Percentiles rank a stretch among this genome's conserved stretches.
Conservation (phyloP, 2,113 vertebrate species). For the Machaerirhynchus nigripectus region DNA sequence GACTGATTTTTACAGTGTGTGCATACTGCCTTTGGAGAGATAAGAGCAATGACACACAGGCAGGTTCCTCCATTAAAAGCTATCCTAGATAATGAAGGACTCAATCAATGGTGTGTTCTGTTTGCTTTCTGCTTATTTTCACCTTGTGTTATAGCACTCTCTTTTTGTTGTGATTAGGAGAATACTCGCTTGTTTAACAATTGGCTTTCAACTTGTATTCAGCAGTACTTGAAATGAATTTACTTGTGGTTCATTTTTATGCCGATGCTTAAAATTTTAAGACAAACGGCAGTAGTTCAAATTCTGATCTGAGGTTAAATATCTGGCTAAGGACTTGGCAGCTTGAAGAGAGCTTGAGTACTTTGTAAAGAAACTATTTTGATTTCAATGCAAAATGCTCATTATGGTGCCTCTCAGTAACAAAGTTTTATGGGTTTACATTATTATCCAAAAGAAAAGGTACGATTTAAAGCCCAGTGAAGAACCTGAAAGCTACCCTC, state of each 20-base stretch:
- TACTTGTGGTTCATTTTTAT: neutral
- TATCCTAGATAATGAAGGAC: conserved; percentile 86
- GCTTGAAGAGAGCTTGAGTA: neutral
- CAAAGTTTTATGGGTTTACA: neutral
- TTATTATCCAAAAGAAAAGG: neutral
- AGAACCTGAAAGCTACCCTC: neutral
- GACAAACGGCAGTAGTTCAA: neutral
- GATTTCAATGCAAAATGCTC: neutral
- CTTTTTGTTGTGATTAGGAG: conserved; percentile 50
- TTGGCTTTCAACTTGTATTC: conserved; percentile 19
- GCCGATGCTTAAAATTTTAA: neutral
- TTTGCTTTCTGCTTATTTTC: conserved; percentile 80
- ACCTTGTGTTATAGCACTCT: conserved; percentile 47
- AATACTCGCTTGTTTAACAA: conserved; percentile 7
- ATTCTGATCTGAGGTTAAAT: neutral
- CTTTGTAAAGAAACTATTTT: neutral
- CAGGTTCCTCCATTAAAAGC: conserved; percentile 77
- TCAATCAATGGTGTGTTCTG: conserved; percentile 85
- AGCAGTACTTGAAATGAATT: conserved; percentile 6
- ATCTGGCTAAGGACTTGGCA: neutral
- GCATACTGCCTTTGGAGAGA: conserved; percentile 80
- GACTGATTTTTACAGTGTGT: conserved; percentile 85
- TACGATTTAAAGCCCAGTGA: neutral
- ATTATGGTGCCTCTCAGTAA: neutral
- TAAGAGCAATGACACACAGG: conserved; percentile 80